phyloP scores from a whole-genome alignment of 1,140 invertebrate genomes.

The Tetramorium simillimum region DNA sequence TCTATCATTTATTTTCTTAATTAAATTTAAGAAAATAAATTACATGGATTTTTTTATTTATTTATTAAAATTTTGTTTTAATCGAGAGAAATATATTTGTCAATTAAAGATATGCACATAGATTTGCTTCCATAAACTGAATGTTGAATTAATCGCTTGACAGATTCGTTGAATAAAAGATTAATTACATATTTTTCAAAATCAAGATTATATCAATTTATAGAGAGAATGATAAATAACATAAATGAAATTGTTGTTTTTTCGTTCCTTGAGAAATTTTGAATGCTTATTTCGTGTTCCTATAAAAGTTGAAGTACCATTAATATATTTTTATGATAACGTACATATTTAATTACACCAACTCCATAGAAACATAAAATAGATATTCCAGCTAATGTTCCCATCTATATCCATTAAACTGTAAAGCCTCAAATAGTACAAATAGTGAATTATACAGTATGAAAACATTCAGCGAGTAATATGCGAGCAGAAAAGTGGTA shows the following conservation, averaged over 20 bases:
- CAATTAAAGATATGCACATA: neutral
- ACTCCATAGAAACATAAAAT: conserved; percentile 30
- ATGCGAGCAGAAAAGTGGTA: neutral
- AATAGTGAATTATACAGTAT: conserved; percentile 46
- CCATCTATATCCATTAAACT: conserved; percentile 36
- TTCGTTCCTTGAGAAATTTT: neutral
- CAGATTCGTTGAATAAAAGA: neutral
- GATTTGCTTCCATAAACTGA: neutral
- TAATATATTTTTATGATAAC: conserved; percentile 16
- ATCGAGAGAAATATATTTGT: neutral
- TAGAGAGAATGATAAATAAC: conserved; percentile 1
- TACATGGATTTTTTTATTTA: neutral
- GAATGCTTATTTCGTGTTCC: neutral
- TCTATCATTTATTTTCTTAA: neutral
- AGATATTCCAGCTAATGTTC: conserved; percentile 4
- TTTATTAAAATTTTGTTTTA: neutral
- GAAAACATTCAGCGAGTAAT: conserved; percentile 19
- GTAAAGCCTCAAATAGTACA: conserved; percentile 37
- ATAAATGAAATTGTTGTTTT: neutral
- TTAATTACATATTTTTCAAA: neutral
- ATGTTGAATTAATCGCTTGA: neutral
- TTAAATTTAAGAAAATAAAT: neutral
- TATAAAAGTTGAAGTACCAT: conserved; percentile 2
- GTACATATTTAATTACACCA: conserved; percentile 32
- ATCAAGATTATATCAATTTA: neutral